Evolutionary conservation across 2,113 vertebrate genomes (phyloP), one percentile per base, ranked within the genome.

Genomic region (Origma solitaria): DNA sequence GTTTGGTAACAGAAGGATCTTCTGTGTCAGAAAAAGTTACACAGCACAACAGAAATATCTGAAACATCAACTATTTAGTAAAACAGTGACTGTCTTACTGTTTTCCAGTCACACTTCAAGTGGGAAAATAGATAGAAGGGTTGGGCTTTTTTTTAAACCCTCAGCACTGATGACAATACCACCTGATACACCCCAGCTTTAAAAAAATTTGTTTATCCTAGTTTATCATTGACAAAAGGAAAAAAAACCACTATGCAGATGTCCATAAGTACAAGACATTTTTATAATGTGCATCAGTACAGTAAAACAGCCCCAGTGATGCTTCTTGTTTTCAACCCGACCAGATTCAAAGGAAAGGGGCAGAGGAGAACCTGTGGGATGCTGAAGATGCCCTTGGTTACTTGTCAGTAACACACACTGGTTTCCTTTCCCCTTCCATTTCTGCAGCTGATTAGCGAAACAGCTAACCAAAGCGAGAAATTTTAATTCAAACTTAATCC

Each of bases 391-490:
- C 10, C 30, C 47, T 91, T 66, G 88, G 61, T 13, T 70, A 82
- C 75, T 40, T 37, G 37, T 47, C 3, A 5, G 33, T 56, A 76
- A 81, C 33, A 84, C 66, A 49, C 28, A 56, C 53, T 54, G 69
- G 57, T 82, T 79, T 84, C 56, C 64, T 90, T 82, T 70, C 91
- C 66, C 37, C 16, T 84, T 76, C 57, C 54, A 82, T 47, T 91
- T 84, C 86, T 88, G 86, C 60, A 88, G 86, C 73, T 68, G 64
- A 95, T 94, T 53, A 92, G 71, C 49, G 86, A 90, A 95, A 72
- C 60, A 86, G 65, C 72, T 88, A 92, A 97, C 91, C 92, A 95
- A 96, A 97, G 62, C 80, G 86, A 94, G 83, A 90, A 82, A 94
- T 95, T 70, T 77, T 8, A 62, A 90, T 54, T 31, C 28, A 45